Percentiles rank a stretch among this genome's conserved stretches.
Conservation (phyloP, 2,888 invertebrate genomes). For the Adelphocoris suturalis region DNA sequence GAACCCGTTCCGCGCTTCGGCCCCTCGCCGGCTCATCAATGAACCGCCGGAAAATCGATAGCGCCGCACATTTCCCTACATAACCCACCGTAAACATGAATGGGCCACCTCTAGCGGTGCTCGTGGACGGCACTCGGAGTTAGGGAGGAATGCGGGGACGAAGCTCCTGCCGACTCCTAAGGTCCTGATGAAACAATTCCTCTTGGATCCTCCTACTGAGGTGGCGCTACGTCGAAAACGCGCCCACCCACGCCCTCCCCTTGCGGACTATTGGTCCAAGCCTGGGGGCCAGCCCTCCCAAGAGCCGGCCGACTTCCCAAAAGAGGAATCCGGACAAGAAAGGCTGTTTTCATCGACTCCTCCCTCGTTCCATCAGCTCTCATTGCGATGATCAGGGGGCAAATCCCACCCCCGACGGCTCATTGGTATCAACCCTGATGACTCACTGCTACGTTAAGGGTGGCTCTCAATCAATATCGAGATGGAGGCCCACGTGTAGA, state of each 20-base stretch:
- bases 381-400: not conserved
- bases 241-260: constrained; percentile 47
- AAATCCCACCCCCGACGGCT: not conserved
- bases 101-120: constrained; percentile 19
- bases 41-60: not conserved
- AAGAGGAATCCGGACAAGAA: constrained; percentile 1
- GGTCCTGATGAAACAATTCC: constrained; percentile 55
- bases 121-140: not conserved
- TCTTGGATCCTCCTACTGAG: constrained; percentile 65
- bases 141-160: constrained; percentile 37
- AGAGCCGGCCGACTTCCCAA: constrained; percentile 19
- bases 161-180: constrained; percentile 45
- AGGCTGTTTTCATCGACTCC: constrained; percentile 10
- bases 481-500: too few relatives aligned
- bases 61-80: not conserved
- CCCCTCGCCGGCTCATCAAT: not conserved
- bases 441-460: not conserved
- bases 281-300: constrained; percentile 10
- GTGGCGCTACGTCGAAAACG: constrained; percentile 56
- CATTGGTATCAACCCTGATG: not conserved
- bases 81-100: not conserved
- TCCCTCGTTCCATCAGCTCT: not conserved
- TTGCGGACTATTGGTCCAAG: constrained; percentile 42
- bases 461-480: too few relatives aligned
- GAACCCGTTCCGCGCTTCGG: not conserved